Conservation (phyloP, 2,797 vertebrate species). For the Pseudopleuronectes americanus region DNA sequence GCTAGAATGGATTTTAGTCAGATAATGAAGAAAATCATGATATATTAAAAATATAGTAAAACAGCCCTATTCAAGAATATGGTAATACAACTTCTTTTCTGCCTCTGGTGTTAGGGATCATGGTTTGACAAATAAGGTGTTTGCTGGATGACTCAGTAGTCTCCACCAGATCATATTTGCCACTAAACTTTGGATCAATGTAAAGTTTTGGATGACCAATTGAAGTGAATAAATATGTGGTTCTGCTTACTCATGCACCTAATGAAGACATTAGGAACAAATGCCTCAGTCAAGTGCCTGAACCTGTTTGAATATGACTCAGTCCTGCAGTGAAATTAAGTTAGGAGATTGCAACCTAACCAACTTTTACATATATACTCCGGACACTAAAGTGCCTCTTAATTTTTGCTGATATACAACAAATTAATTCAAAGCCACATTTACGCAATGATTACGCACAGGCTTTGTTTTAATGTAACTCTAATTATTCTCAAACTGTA, state of each 20-base stretch:
- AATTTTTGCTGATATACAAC: slow-evolving; percentile 55
- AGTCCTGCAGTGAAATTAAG: not conserved
- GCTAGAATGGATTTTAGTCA: slow-evolving; percentile 13
- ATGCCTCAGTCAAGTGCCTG: not conserved
- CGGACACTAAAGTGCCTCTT: slow-evolving; percentile 25
- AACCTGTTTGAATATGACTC: slow-evolving; percentile 1
- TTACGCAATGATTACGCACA: slow-evolving; percentile 72
- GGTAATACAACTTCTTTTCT: too few species aligned
- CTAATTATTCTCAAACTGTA: slow-evolving; percentile 72
- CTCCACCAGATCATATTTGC: not conserved
- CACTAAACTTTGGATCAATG: not conserved
- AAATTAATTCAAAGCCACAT: slow-evolving; percentile 45
- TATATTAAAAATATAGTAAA: not conserved
- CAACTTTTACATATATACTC: slow-evolving; percentile 49
- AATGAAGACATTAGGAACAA: not conserved
- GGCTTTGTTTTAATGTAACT: slow-evolving; percentile 28
- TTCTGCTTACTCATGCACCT: too few species aligned
- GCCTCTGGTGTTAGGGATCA: too few species aligned
- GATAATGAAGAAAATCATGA: not conserved
- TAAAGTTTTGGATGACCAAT: not conserved
- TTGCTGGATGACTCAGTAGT: too few species aligned
- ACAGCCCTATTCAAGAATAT: not conserved
- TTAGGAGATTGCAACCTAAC: slow-evolving; percentile 12
- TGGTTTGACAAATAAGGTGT: not conserved
- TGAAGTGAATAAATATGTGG: not conserved